A percentile compares a stretch with the other conserved stretches of the same genome.
Evolutionary conservation across 2,113 vertebrate genomes (phyloP).

Genomic region (Sardina pilchardus): DNA sequence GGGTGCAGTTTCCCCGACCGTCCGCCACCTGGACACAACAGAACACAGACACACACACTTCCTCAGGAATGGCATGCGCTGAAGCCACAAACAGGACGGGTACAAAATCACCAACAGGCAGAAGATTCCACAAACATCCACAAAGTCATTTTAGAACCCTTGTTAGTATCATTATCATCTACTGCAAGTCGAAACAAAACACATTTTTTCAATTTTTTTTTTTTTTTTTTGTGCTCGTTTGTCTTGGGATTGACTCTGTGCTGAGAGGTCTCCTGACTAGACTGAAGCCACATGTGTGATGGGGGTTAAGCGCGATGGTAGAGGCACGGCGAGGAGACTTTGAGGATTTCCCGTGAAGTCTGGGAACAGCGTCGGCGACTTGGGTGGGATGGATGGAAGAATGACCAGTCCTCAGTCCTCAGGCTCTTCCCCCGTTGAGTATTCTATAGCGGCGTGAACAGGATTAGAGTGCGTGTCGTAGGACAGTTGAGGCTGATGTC

Average conservation of each 20-base stretch:
- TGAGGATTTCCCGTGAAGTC: not conserved
- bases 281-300: not conserved
- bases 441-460: not conserved
- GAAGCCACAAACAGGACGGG: not conserved
- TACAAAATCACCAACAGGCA: not conserved
- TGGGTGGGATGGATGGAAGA: not conserved
- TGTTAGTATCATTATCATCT: not conserved
- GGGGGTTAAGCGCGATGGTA: not conserved
- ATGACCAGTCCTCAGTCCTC: not conserved
- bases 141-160: not conserved
- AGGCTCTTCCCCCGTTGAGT: not conserved
- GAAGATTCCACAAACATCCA: not conserved
- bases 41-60: not conserved
- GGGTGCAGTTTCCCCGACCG: slow-evolving; percentile 87
- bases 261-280: not conserved
- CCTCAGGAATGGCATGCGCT: not conserved
- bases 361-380: not conserved
- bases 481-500: slow-evolving; percentile 25
- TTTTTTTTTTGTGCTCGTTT: not conserved
- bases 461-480: not conserved
- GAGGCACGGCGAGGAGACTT: not conserved
- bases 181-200: not conserved
- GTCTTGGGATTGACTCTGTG: not conserved
- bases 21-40: slow-evolving; percentile 79
- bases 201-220: not conserved